A percentile compares a stretch with the other conserved stretches of the same genome.
These are phyloP conservation scores for Porites rus DNA, from an alignment of 92 coral and sea anemone species.

Conservation along the genomic window DNA sequence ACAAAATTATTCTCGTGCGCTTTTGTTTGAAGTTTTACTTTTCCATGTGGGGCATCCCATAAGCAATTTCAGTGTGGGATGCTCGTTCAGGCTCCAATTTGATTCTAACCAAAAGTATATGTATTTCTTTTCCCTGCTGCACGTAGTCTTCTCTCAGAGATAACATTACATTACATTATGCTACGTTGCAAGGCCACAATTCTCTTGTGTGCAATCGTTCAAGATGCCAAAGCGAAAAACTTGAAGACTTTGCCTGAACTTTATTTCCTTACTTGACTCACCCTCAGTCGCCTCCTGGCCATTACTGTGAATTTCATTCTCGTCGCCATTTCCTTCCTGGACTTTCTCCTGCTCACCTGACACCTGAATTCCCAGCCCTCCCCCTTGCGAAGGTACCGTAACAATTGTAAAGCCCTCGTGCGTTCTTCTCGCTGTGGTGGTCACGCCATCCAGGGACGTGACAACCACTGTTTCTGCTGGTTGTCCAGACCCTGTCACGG, in stretches of 20 bases:
- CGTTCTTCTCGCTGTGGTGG: constrained; percentile 33
- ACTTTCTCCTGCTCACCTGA: constrained; percentile 63
- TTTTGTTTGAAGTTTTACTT: too few species aligned
- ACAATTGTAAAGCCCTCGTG: constrained; percentile 68
- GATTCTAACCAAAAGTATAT: too few species aligned
- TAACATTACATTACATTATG: too few species aligned
- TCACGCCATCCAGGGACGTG: constrained; percentile 81
- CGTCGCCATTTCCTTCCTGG: constrained; percentile 50
- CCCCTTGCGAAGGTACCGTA: constrained; percentile 61
- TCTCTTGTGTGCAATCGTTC: too few species aligned
- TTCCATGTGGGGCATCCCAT: too few species aligned
- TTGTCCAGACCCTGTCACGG: constrained; percentile 65
- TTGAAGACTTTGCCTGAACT: too few species aligned
- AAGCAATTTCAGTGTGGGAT: too few species aligned
- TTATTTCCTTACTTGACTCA: constrained; percentile 13
- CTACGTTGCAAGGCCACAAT: too few species aligned
- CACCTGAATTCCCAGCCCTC: constrained; percentile 43
- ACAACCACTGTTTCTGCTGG: constrained; percentile 82
- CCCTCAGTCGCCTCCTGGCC: constrained; percentile 36
- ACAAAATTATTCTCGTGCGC: background rate
- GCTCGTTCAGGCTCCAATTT: too few species aligned
- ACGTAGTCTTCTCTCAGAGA: too few species aligned
- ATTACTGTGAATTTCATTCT: constrained; percentile 27
- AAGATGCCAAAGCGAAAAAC: too few species aligned
- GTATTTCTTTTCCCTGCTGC: too few species aligned